Base-by-base conservation (phyloP, 2,888 invertebrate genomes). In the Chydorus sphaericus region DNA sequence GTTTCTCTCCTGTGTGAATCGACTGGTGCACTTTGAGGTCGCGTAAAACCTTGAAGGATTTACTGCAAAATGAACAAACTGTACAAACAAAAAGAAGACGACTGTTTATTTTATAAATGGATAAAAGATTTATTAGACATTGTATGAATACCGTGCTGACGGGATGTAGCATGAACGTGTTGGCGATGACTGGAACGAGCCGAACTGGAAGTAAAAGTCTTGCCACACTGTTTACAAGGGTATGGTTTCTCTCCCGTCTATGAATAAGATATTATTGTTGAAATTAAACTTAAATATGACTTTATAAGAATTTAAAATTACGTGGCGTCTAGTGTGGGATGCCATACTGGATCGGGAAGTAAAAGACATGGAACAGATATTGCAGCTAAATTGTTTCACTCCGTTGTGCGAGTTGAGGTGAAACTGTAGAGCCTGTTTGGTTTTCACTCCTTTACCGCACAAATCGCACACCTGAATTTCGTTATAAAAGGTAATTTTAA, bases 1-100 rank as follows among this genome's bases (percentile, higher is more conserved):
- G 61, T 51, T 52, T 52, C 37, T 52, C 52, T 5, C 36, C 52
- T 20, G 52, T 33, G 52, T 52, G 52, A 18, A 52, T 59, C 58
- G 57, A 60, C 20, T 16, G 11, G 33, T 52, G 52, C 2, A 55
- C 49, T 28, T 48, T 55, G 23, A 55, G 28, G 28, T 55, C 55
- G n/a, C 55, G 55, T 23, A 49, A 20, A 2, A 55, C 55, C 49
- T 55, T 55, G 49, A 55, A 55, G 16, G 48, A 48, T 20, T 55
- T 55, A 16, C 55, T 39, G 48, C 55, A 55, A 26, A 48, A 31
- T 23, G 37, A 28, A 6, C 55, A 55, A 16, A 49, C n/a, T n/a
- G n/a, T n/a, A n/a, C n/a, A n/a, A n/a, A n/a, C n/a, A n/a, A n/a
- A n/a, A n/a, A n/a, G n/a, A n/a, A n/a, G n/a, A n/a, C n/a, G n/a